phyloP scores from a whole-genome alignment of 23 tunicate genomes.

The Phallusia fumigata region DNA sequence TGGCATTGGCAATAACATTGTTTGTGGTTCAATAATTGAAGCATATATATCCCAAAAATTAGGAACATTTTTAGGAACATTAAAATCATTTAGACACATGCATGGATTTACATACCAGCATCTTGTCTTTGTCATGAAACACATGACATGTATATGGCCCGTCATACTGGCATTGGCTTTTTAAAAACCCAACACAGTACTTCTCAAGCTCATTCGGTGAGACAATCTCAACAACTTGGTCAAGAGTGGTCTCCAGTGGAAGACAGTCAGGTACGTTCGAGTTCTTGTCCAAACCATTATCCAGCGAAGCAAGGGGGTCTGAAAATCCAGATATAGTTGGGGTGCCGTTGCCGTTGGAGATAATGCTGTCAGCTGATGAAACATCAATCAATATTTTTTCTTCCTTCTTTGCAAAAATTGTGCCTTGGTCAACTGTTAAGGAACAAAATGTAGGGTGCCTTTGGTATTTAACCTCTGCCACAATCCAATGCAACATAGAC shows the following conservation, averaged over 20 bases:
- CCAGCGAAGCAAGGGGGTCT: constrained; percentile 19
- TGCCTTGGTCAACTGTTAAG: constrained; percentile 18
- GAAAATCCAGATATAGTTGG: neutral
- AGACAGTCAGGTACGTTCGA: neutral
- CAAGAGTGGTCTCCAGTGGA: constrained; percentile 1
- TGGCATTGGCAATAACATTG: too few relatives aligned
- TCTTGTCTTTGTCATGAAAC: constrained; percentile 6
- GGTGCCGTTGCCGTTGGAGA: neutral
- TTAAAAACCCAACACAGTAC: constrained; percentile 15
- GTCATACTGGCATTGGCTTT: neutral
- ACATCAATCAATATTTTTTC: constrained; percentile 33
- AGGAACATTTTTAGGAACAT: too few relatives aligned
- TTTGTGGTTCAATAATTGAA: too few relatives aligned
- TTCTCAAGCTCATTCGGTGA: constrained; percentile 25
- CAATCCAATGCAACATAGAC: constrained; percentile 59
- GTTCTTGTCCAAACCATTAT: neutral
- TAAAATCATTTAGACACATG: neutral
- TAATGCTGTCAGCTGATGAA: neutral
- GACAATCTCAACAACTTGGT: constrained; percentile 38
- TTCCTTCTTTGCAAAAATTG: constrained; percentile 24
- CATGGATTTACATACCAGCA: constrained; percentile 17
- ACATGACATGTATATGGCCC: constrained; percentile 12
- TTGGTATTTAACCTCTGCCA: constrained; percentile 27
- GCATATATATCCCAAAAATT: too few relatives aligned
- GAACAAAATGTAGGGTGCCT: constrained; percentile 18